phyloP scores from a whole-genome alignment of 2,888 invertebrate genomes.

The Tigriopus californicus region DNA sequence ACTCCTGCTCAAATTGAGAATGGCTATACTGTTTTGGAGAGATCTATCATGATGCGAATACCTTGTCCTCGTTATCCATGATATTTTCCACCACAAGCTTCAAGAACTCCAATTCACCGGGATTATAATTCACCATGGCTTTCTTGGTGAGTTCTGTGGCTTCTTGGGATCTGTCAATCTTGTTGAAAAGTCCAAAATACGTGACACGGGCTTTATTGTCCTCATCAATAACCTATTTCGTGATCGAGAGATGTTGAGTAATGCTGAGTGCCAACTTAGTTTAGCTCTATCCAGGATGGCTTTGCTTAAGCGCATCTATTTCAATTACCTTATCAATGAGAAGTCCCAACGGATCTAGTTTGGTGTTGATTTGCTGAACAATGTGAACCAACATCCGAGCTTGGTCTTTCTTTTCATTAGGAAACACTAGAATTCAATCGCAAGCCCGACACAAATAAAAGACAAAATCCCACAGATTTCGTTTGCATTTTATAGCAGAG shows the following conservation, averaged over 20 bases:
- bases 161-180: not conserved
- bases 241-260: too few species aligned
- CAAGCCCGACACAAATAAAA: not conserved
- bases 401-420: not conserved
- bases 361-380: not conserved
- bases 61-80: slow-evolving; percentile 5
- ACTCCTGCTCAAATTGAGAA: too few species aligned
- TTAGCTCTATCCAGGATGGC: too few species aligned
- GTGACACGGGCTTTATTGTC: not conserved
- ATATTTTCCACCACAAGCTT: slow-evolving; percentile 2
- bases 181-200: slow-evolving; percentile 2
- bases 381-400: not conserved
- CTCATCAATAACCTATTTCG: slow-evolving; percentile 1
- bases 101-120: slow-evolving; percentile 8
- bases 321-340: too few species aligned
- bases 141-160: not conserved
- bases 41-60: too few species aligned
- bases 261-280: too few species aligned
- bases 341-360: not conserved
- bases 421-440: not conserved
- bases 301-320: too few species aligned
- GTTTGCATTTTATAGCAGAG: too few species aligned
- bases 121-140: slow-evolving; percentile 1
- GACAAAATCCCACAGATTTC: not conserved
- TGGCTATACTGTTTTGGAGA: too few species aligned